phyloP scores from a whole-genome alignment of 2,888 invertebrate species.

The Pristionchus entomophagus region DNA sequence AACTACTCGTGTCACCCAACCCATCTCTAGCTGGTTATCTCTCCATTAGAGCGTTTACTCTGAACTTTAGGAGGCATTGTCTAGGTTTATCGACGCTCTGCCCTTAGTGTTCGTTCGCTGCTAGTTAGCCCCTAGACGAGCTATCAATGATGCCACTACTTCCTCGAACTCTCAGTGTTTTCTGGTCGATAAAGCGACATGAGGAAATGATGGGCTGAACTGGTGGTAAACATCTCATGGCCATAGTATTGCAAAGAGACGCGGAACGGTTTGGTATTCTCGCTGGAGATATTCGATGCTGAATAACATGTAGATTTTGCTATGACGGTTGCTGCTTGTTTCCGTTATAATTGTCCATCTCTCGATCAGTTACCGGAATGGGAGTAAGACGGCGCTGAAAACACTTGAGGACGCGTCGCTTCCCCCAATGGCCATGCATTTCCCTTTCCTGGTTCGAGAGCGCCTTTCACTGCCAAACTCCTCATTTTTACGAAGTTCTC shows the following conservation, averaged over 20 bases:
- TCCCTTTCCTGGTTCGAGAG: neutral
- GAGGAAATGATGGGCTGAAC: no score
- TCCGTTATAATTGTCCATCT: neutral
- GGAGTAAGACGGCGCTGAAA: neutral
- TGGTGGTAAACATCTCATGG: no score
- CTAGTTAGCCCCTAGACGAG: neutral
- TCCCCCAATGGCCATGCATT: no score
- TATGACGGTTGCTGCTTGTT: no score
- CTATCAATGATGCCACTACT: conserved; percentile 6
- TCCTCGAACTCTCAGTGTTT: neutral
- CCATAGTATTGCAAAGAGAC: no score
- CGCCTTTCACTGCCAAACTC: neutral
- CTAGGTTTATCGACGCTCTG: neutral
- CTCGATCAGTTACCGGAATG: neutral
- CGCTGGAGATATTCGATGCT: no score
- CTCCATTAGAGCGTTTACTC: no score
- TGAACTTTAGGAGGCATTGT: conserved; percentile 15
- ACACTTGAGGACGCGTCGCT: neutral
- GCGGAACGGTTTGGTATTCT: no score
- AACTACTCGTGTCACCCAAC: neutral
- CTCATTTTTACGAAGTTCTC: neutral
- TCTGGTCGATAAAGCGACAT: neutral
- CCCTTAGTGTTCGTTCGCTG: neutral
- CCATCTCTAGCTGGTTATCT: neutral
- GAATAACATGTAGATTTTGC: no score